Evolutionary conservation across 2,113 vertebrate species (phyloP).

Genomic region (Nycticryphes semicollaris): DNA sequence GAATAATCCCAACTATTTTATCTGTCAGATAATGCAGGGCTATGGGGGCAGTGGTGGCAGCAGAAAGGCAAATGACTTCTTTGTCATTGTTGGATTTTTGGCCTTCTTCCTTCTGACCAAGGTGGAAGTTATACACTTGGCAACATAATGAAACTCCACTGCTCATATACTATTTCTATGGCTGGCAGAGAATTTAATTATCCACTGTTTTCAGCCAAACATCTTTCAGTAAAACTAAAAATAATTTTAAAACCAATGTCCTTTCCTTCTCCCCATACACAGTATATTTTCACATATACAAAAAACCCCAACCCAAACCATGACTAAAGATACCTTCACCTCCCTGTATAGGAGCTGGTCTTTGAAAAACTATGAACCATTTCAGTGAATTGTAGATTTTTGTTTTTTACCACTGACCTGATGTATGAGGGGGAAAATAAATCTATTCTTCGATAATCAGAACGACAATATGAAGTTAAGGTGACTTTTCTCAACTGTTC

Average conservation of each 20-base stretch:
- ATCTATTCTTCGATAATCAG: neutral
- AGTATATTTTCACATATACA: neutral
- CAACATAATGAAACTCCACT: neutral
- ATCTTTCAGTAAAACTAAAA: conserved; percentile 3
- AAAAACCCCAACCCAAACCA: neutral
- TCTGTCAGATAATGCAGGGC: neutral
- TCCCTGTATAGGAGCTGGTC: neutral
- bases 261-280: neutral
- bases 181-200: neutral
- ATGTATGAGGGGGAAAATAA: neutral
- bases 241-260: neutral
- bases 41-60: neutral
- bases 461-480: neutral
- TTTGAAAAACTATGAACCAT: neutral
- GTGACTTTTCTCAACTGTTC: neutral
- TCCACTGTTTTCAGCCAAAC: neutral
- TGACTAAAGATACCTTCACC: neutral
- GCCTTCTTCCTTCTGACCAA: neutral
- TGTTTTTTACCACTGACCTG: neutral
- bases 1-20: neutral
- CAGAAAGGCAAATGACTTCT: neutral
- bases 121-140: neutral
- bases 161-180: neutral
- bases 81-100: conserved; percentile 22
- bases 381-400: neutral